Percentiles rank a stretch among this genome's conserved stretches.
Evolutionary conservation across 2,888 invertebrate species (phyloP).

Genomic region (Lampropteryx suffumata): DNA sequence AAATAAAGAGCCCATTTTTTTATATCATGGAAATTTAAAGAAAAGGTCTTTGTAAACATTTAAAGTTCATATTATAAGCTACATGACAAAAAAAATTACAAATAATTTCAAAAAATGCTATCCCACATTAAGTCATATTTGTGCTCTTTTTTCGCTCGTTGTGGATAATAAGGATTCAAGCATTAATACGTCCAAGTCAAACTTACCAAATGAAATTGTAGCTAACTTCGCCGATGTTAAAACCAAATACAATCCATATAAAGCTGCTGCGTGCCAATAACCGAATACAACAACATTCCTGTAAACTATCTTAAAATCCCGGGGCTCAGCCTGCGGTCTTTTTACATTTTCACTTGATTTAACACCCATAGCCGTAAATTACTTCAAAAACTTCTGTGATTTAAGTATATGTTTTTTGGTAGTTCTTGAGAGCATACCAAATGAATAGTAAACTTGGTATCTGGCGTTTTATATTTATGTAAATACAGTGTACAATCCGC

Average conservation of each 20-base stretch:
- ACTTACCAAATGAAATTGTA: constrained; percentile 47
- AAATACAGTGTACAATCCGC: too few species aligned
- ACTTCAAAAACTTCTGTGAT: background rate
- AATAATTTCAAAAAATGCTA: too few species aligned
- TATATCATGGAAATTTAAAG: too few species aligned
- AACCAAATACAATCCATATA: constrained; percentile 49
- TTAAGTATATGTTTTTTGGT: background rate
- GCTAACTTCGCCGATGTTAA: constrained; percentile 48
- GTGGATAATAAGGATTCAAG: background rate
- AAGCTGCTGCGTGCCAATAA: constrained; percentile 47
- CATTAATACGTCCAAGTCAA: background rate
- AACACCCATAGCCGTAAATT: constrained; percentile 1
- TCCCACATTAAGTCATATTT: too few species aligned
- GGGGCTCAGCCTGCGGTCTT: constrained; percentile 32
- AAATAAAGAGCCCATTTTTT: too few species aligned
- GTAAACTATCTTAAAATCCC: constrained; percentile 45
- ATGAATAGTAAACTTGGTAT: background rate
- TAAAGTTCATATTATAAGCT: too few species aligned
- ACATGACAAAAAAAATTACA: too few species aligned
- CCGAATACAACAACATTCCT: constrained; percentile 42
- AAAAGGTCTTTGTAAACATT: too few species aligned
- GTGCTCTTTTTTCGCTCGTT: too few species aligned
- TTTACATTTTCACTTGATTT: constrained; percentile 21
- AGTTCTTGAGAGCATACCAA: background rate
- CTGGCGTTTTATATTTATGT: background rate